Base-by-base conservation (phyloP, 2,797 vertebrate species). In the Leptoclinus maculatus region DNA sequence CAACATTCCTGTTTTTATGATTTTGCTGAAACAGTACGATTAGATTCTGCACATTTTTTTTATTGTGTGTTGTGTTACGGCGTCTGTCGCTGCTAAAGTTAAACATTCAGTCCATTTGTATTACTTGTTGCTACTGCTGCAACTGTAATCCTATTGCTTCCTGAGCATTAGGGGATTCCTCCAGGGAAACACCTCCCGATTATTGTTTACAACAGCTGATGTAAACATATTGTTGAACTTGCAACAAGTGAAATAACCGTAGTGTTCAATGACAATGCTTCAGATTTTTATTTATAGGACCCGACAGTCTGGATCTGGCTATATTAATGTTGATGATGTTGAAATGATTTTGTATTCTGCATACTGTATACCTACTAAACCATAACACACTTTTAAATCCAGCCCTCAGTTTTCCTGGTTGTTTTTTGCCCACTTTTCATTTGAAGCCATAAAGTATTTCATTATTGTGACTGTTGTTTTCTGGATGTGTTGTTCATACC, bases 401-500 rank as follows among this genome's bases (percentile, higher is more conserved):
- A 43, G 36, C 5, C 17, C 25, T 67, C n/a, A 56, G 7, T 62
- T 66, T 66, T 41, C 14, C 12, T 54, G 45, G 5, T 51, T 9
- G 7, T 21, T 0, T 16, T 36, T 45, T 57, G 3, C 29, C 53
- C 12, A 49, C 25, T 45, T n/a, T 21, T 27, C 5, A 49, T 21
- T 21, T 25, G 25, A 23, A 66, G 14, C 9, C 4, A 43, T 1
- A 10, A 71, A 13, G 21, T 39, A 59, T 65, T 29, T 2, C 6
- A 5, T 49, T 1, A 43, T 12, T 43, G 11, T 45, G 23, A 68
- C 8, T 56, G n/a, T 7, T 47, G 45, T 47, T 56, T 67, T 80
- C 4, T 68, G 1, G 27, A 51, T 77, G 77, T 53, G 25, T 23
- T 64, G 13, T 51, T 59, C 12, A 92, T 93, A 97, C 98, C 96